Evolutionary conservation across 2,797 vertebrate genomes (phyloP), one percentile per base, ranked within the genome.

Genomic region (Anguilla pacifica): DNA sequence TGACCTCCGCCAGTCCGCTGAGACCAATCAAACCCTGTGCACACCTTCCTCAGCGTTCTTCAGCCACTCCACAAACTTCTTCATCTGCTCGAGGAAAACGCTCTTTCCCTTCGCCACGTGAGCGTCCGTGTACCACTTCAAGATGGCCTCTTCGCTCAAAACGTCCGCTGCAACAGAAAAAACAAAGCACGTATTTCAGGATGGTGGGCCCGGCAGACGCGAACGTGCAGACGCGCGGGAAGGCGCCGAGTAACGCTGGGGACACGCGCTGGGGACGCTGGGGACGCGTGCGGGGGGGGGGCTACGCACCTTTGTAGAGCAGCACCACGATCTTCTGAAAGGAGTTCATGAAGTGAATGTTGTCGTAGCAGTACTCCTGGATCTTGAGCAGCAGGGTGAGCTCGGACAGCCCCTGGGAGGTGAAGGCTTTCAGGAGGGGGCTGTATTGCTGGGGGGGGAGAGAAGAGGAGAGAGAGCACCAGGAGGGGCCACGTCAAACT

Each of bases 341-440:
- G 94, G 98, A 96, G 92, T 97, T 99, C 97, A 98, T 98, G 96
- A 99, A 98, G 93, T 98, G 97, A 94, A 99, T 98, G 96, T 98
- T 98, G 92, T 98, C 97, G 17, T 98, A 98, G 93, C 97, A 98
- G 92, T 97, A 98, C 94, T 98, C 98, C 93, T 99, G 97, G 95
- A 98, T 97, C 96, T 98, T 98, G 91, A 98, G 93, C 92, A 98
- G 96, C 89, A 98, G 97, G 87, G 97, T 97, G 90, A 98, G 95
- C 91, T 99, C 97, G 82, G 98, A 98, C 91, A 96, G 95, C 94
- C 97, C 97, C 95, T 98, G 97, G 93, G 97, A 97, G 89, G 98
- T 98, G 91, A 98, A 98, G 93, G 97, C 97, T 96, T 97, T 98
- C 92, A 99, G 95, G 89, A 98, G 96, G 93, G 97, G 97, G 94